phyloP scores from a whole-genome alignment of 2,888 invertebrate species.

The Parochlus steinenii region DNA sequence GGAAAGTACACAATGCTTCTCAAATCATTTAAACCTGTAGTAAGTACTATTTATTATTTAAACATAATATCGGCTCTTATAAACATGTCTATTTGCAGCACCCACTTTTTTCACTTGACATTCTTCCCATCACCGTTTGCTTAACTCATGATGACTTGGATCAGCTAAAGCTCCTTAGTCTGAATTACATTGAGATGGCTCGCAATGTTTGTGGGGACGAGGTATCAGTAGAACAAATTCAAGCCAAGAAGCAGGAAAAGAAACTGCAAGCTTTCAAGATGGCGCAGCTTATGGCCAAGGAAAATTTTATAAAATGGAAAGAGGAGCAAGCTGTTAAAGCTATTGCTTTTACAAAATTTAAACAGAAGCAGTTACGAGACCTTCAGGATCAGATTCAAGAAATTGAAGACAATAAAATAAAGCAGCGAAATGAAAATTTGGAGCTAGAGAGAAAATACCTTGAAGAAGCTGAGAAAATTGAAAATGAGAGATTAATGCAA shows the following conservation, averaged over 20 bases:
- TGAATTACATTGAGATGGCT: constrained; percentile 19
- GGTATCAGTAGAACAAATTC: constrained; percentile 34
- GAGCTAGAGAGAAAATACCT: constrained; percentile 20
- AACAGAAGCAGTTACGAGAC: constrained; percentile 20
- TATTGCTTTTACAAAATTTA: constrained; percentile 15
- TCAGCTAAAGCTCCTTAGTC: constrained; percentile 17
- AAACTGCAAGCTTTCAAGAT: constrained; percentile 35
- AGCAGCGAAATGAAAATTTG: constrained; percentile 21
- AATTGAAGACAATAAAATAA: constrained; percentile 21
- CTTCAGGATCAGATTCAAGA: constrained; percentile 21
- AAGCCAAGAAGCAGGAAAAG: constrained; percentile 32
- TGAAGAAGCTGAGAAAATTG: constrained; percentile 19
- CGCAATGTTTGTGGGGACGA: constrained; percentile 32
- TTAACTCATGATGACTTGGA: constrained; percentile 22
- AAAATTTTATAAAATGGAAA: constrained; percentile 23
- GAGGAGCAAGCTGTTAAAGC: constrained; percentile 18
- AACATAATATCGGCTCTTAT: not conserved
- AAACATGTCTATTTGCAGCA: constrained; percentile 18
- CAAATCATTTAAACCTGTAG: constrained; percentile 50
- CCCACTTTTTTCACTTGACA: constrained; percentile 22
- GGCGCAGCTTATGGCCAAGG: constrained; percentile 29
- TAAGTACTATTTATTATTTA: constrained; percentile 26
- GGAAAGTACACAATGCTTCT: constrained; percentile 57
- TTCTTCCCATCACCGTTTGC: constrained; percentile 24
- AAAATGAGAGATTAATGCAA: constrained; percentile 19